Percentiles rank a stretch among this genome's conserved stretches.
These are phyloP conservation scores for Merodon equestris DNA, from an alignment of 2,888 invertebrate genomes.

Conservation along the genomic window DNA sequence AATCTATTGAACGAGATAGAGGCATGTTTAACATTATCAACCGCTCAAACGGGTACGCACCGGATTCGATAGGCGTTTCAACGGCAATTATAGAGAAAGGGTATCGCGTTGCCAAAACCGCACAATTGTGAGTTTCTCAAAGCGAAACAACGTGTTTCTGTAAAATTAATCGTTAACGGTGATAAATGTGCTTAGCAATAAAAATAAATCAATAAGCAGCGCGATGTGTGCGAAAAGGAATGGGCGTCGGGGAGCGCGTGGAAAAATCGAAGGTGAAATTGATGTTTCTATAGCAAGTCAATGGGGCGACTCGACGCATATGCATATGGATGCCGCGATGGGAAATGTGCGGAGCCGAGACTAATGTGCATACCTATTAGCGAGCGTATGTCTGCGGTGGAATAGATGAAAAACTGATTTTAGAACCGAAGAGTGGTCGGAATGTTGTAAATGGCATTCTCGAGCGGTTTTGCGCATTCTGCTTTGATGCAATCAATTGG, in stretches of 20 bases:
- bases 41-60: background rate
- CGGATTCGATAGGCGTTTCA: constrained; percentile 12
- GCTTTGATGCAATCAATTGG: too few species aligned
- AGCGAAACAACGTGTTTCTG: constrained; percentile 47
- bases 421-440: too few species aligned
- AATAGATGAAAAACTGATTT: too few species aligned
- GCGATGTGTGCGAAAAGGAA: constrained; percentile 1
- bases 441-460: too few species aligned
- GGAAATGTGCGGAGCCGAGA: too few species aligned
- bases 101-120: constrained; percentile 52
- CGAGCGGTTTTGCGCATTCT: too few species aligned
- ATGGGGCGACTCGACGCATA: too few species aligned
- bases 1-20: constrained; percentile 59
- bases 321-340: too few species aligned
- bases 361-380: too few species aligned
- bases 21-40: constrained; percentile 46
- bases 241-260: background rate
- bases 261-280: constrained; percentile 31
- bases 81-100: constrained; percentile 48
- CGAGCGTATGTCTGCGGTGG: too few species aligned
- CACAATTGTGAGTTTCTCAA: constrained; percentile 52
- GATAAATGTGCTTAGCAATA: constrained; percentile 54
- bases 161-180: constrained; percentile 61
- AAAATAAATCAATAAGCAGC: constrained; percentile 41
- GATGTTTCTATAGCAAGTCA: constrained; percentile 13